These are phyloP conservation scores for Alectoris magna DNA, from an alignment of 2,797 vertebrate genomes.

Conservation along the genomic window DNA sequence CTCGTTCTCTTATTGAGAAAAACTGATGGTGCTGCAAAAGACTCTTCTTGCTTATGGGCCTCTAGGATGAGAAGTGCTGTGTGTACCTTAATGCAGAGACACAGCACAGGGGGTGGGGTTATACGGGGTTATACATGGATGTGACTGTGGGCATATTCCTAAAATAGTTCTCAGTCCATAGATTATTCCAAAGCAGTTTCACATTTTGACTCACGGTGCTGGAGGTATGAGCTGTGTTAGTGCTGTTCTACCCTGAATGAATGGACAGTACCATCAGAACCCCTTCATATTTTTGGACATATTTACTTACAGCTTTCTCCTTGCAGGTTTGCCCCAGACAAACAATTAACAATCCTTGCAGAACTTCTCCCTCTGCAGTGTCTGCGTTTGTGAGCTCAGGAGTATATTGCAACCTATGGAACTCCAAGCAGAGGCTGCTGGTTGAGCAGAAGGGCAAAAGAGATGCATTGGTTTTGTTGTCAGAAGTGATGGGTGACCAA, in stretches of 20 bases:
- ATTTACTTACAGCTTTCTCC: not conserved
- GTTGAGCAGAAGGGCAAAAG: not conserved
- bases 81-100: not conserved
- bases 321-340: not conserved
- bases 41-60: not conserved
- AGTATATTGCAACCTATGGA: not conserved
- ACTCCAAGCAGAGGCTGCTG: not conserved
- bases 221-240: not conserved
- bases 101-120: not conserved
- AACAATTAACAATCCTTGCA: not conserved
- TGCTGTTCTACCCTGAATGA: not conserved
- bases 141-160: not conserved
- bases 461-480: not conserved
- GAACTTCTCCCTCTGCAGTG: not conserved
- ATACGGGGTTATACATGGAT: not conserved
- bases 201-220: not conserved
- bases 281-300: not conserved
- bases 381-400: not conserved
- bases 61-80: not conserved
- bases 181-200: not conserved
- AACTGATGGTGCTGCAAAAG: not conserved
- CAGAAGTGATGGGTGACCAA: not conserved
- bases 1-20: not conserved
- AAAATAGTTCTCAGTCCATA: not conserved
- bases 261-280: fast-evolving